A percentile compares a stretch with the other conserved stretches of the same genome.
Evolutionary conservation across 2,888 invertebrate species (phyloP).

Genomic region (Scrobipalpa atriplicella): DNA sequence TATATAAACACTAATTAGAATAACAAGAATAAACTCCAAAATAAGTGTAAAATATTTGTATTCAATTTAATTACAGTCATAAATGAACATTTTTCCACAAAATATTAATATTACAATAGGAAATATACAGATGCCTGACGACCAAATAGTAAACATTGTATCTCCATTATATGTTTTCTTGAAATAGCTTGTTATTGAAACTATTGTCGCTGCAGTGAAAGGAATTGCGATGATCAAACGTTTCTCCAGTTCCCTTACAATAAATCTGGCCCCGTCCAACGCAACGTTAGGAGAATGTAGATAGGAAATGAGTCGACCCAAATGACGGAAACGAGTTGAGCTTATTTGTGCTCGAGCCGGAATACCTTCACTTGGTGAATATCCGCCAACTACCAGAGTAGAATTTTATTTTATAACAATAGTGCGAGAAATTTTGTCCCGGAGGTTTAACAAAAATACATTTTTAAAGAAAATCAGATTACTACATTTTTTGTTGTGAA

Average conservation of each 20-base stretch:
- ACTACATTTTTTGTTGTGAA: too few relatives aligned
- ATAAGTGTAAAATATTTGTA: not conserved
- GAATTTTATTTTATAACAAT: conserved; percentile 31
- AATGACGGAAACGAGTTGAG: conserved; percentile 63
- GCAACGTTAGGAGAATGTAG: conserved; percentile 43
- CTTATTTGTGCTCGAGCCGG: conserved; percentile 59
- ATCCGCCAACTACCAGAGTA: conserved; percentile 45
- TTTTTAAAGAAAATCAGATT: too few relatives aligned
- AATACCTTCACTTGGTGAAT: conserved; percentile 50
- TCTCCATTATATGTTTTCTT: not conserved
- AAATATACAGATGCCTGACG: not conserved
- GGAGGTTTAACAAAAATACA: not conserved
- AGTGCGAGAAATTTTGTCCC: not conserved
- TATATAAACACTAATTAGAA: too few relatives aligned
- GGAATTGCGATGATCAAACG: conserved; percentile 25
- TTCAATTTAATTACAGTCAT: not conserved
- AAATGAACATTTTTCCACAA: not conserved
- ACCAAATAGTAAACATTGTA: not conserved
- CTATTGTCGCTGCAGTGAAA: conserved; percentile 34
- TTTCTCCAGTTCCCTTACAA: conserved; percentile 37
- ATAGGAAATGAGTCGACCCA: conserved; percentile 61
- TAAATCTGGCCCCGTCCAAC: conserved; percentile 44
- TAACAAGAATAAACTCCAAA: not conserved
- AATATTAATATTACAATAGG: not conserved
- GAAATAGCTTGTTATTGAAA: conserved; percentile 13